Evolutionary conservation across 2,113 vertebrate species (phyloP).

Genomic region (Otolemur garnettii): DNA sequence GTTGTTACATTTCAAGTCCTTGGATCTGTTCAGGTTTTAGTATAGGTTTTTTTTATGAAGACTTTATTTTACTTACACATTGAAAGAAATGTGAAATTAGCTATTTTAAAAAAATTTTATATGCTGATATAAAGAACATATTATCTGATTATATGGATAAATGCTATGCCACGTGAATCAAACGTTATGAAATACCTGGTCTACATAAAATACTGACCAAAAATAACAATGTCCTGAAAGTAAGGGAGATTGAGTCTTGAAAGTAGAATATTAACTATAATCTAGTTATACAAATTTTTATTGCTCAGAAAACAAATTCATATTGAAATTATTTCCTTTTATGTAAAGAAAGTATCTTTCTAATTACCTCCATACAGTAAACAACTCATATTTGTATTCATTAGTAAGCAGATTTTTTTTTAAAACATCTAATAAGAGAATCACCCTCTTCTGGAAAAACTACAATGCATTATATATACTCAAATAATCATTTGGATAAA

Average conservation of each 20-base stretch:
- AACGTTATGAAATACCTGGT: not conserved
- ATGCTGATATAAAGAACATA: not conserved
- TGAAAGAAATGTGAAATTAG: not conserved
- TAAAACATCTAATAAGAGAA: slow-evolving; percentile 24
- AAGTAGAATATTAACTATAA: not conserved
- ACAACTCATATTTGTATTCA: slow-evolving; percentile 13
- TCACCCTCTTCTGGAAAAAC: not conserved
- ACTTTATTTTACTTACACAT: not conserved
- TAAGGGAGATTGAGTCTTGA: not conserved
- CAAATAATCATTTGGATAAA: slow-evolving; percentile 22
- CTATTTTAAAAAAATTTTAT: not conserved
- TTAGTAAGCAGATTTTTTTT: slow-evolving; percentile 2
- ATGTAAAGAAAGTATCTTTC: not conserved
- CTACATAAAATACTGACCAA: not conserved
- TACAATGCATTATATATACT: not conserved
- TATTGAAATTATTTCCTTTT: slow-evolving; percentile 5
- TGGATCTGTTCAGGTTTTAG: not conserved
- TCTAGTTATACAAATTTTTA: not conserved
- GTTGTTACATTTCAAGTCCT: not conserved
- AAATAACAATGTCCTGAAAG: not conserved
- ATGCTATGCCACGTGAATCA: not conserved
- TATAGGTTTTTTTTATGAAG: not conserved
- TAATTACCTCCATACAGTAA: slow-evolving; percentile 46
- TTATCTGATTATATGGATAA: not conserved
- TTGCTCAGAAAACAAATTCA: slow-evolving; percentile 22